Evolutionary conservation across 2,113 vertebrate species (phyloP), one percentile per base, ranked within the genome.

Genomic region (Podarcis raffonei): DNA sequence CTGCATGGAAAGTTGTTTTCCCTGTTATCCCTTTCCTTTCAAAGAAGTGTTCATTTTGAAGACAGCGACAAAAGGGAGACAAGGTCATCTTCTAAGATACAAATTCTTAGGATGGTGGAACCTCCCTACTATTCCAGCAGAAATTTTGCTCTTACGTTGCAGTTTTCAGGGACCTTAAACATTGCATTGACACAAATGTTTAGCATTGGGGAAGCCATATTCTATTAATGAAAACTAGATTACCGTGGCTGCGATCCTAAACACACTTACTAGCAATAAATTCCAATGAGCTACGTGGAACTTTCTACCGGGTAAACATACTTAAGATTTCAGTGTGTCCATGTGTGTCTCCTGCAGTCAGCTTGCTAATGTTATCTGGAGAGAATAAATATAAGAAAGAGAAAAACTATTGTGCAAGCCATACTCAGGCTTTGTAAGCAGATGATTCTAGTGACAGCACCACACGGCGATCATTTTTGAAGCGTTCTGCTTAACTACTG

Each of bases 21-120:
- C 39, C 85, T 25, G 53, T 23, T 3, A 13, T 0, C 0, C 3
- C 65, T 68, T 86, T 79, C 8, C 18, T 79, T 78, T 68, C 75
- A 32, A 48, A 32, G 30, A 69, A 86, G 62, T 13, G 27, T 77
- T 86, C 5, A 32, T 86, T 86, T 79, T 79, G 27, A 68, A 86
- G 76, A 78, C 27, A 78, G n/a, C 22, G 27, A 71, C 39, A 27
- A 59, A 59, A 65, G 23, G 16, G 7, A 25, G 5, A 30, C 25
- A 7, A 15, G 37, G 23, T 32, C 37, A 65, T 20, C 35, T n/a
- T 7, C 32, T 62, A 69, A 69, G 16, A 84, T 68, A 30, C 23
- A 83, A 42, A 68, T 83, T 27, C 25, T 37, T 78, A 42, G 18
- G 27, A 66, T 75, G 37, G 11, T 15, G 5, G 27, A 25, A 39